Base-by-base conservation (phyloP, 2,113 vertebrate genomes). In the Odobenus rosmarus region DNA sequence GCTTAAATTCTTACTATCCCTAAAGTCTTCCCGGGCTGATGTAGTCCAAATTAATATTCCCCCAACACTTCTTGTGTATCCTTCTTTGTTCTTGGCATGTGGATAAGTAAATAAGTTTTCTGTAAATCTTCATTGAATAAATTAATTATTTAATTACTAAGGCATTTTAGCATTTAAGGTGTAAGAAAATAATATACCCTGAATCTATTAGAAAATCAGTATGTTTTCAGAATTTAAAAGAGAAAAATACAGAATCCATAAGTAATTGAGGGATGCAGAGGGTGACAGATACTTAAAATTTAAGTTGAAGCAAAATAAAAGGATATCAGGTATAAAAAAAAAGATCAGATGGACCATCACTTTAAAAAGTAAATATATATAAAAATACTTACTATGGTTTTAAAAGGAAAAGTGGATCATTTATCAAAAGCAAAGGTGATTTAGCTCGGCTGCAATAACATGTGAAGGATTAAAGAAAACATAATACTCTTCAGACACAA, bases 221-320 rank as follows among this genome's bases (percentile, higher is more conserved):
- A 59, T 69, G 8, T 67, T 89, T 90, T 61, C 93, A 59, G 4
- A 33, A 67, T 51, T 62, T 57, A 51, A 90, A 91, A 64, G 5
- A 74, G 26, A 85, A 88, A 89, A 39, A 51, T 13, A 24, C 10
- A 92, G 61, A 85, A 88, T 24, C 28, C 31, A 76, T 59, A 74
- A 83, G 49, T 62, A 84, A 85, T 31, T 59, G 49, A 91, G 26
- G 10, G 84, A 93, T 57, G 2, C 36, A 62, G 90, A 95, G 14
- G 2, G 31, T 72, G 80, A 49, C 11, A 90, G 8, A 33, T 14
- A 7, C 16, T 49, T 16, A 28, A 85, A 36, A 67, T 57, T 83
- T 77, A 95, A 77, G 59, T 7, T 51, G 64, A 96, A 97, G 36
- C 16, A 71, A 97, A 92, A 85, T 71, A 64, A 90, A 84, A 91